Conservation (phyloP, 2,113 vertebrate genomes). For the Pycnonotus jocosus region DNA sequence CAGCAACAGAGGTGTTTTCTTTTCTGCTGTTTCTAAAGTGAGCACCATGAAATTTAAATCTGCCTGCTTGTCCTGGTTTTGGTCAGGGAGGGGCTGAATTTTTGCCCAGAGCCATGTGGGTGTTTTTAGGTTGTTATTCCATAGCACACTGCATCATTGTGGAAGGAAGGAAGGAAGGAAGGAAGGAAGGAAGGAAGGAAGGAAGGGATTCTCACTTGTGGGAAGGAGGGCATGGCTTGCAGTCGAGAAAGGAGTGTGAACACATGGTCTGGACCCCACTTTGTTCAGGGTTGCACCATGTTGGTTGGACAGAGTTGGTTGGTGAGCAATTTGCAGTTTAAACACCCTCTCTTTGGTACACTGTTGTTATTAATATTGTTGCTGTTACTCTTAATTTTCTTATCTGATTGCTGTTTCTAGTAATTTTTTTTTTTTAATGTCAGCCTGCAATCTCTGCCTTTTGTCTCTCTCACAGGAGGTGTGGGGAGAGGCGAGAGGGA, state of each 20-base stretch:
- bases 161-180: background rate
- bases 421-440: background rate
- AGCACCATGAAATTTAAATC: background rate
- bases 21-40: background rate
- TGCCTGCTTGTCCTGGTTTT: background rate
- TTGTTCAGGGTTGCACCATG: background rate
- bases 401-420: background rate
- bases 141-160: background rate
- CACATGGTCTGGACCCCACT: background rate
- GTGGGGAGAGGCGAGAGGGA: fast-evolving
- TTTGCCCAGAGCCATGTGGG: background rate
- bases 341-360: background rate
- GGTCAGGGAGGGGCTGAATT: fast-evolving
- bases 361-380: background rate
- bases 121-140: fast-evolving
- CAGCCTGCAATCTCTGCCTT: fast-evolving
- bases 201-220: background rate
- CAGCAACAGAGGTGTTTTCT: background rate
- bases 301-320: background rate
- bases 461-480: background rate
- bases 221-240: too few relatives aligned
- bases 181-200: background rate
- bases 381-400: background rate
- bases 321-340: background rate
- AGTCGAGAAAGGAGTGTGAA: background rate